A percentile compares a stretch with the other conserved stretches of the same genome.
These are phyloP conservation scores for Teleogryllus oceanicus DNA, from an alignment of 2,888 invertebrate genomes.

Conservation along the genomic window DNA sequence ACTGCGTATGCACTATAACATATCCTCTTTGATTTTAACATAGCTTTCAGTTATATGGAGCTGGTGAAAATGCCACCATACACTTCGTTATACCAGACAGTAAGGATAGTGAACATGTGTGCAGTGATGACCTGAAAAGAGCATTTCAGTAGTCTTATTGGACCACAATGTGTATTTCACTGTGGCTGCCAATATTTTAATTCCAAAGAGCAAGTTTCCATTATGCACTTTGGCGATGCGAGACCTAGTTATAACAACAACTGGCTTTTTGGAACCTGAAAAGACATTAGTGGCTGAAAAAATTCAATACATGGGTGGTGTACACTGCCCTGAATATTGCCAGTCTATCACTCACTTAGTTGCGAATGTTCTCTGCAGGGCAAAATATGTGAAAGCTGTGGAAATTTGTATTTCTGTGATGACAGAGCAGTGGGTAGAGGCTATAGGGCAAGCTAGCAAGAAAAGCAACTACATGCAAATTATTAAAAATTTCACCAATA, in stretches of 20 bases:
- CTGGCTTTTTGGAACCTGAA: constrained; percentile 51
- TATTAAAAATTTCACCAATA: constrained; percentile 61
- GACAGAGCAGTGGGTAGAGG: constrained; percentile 73
- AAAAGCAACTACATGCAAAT: constrained; percentile 58
- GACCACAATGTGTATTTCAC: constrained; percentile 73
- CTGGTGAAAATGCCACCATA: no score
- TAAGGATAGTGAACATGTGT: no score
- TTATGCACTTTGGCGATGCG: constrained; percentile 80
- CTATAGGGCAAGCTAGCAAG: constrained; percentile 73
- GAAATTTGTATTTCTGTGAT: constrained; percentile 68
- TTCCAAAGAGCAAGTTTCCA: constrained; percentile 72
- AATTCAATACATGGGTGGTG: constrained; percentile 54
- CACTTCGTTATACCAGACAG: no score
- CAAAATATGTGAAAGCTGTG: constrained; percentile 74
- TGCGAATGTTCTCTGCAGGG: constrained; percentile 70
- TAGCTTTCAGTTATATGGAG: no score
- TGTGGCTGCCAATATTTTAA: constrained; percentile 69
- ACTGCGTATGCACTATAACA: no score
- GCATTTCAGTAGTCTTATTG: constrained; percentile 64
- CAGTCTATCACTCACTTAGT: constrained; percentile 74
- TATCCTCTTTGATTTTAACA: no score
- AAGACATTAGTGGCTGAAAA: constrained; percentile 46
- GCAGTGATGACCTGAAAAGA: no score
- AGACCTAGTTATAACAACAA: constrained; percentile 63
- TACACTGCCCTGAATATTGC: constrained; percentile 61